Percentiles rank a stretch among this genome's conserved stretches.
Evolutionary conservation across 1,140 invertebrate species (phyloP).

Genomic region (Batillaria attramentaria): DNA sequence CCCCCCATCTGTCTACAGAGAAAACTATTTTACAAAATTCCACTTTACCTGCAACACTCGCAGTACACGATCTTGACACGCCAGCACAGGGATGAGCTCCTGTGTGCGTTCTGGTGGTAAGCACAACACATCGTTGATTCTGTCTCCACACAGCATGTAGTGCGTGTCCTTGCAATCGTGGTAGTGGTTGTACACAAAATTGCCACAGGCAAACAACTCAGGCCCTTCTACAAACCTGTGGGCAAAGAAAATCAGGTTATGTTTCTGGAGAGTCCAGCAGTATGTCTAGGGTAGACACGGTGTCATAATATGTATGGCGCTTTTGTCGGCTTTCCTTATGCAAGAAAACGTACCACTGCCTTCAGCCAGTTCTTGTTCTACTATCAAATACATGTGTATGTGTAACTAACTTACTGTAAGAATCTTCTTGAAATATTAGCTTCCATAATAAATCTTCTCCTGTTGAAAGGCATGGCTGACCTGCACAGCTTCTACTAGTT

Average conservation of each 20-base stretch:
- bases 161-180: constrained; percentile 86
- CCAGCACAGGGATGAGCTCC: constrained; percentile 78
- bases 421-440: too few relatives aligned
- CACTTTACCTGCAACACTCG: constrained; percentile 78
- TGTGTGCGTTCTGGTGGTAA: constrained; percentile 77
- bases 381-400: too few relatives aligned
- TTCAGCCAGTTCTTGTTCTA: background rate
- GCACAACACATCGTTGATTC: constrained; percentile 84
- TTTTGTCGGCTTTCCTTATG: background rate
- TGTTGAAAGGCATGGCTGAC: too few relatives aligned
- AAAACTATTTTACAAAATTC: background rate
- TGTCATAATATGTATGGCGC: background rate
- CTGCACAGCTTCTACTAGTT: too few relatives aligned
- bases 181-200: constrained; percentile 88
- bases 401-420: too few relatives aligned
- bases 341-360: background rate
- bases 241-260: too few relatives aligned
- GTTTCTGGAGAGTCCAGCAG: too few relatives aligned
- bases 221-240: constrained; percentile 84
- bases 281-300: background rate
- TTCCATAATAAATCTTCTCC: too few relatives aligned
- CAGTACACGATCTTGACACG: constrained; percentile 83
- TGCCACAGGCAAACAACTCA: constrained; percentile 85
- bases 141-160: constrained; percentile 85
- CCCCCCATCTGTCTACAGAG: background rate